Evolutionary conservation across 2,797 vertebrate genomes (phyloP), one percentile per base, ranked within the genome.

Genomic region (Dendrocincla tyrannina): DNA sequence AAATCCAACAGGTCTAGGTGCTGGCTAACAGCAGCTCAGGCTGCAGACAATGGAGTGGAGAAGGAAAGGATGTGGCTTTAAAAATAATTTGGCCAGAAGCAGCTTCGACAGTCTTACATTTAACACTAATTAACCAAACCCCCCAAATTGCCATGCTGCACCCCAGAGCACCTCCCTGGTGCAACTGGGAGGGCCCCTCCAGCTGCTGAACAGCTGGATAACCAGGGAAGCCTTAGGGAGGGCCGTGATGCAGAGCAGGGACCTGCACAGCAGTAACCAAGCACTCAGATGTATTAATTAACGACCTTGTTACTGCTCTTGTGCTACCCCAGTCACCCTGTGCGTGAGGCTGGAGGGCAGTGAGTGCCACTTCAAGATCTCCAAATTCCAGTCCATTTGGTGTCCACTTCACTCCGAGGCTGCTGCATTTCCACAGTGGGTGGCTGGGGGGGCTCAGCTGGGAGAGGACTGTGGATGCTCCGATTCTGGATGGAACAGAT

Each of bases 401-500:
- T 28, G 25, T 8, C 55, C 24, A 0, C 5, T 20, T 30, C 53
- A 30, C 35, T 3, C 53, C 10, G 33, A 16, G 74, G 77, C 73
- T 81, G 53, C 58, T 63, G 87, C 14, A 0, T 11, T 8, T 22
- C 49, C 53, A 27, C 1, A 2, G 27, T 39, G 58, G 37, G 47
- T 9, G 20, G 27, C 52, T 77, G 74, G 64, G 4, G 17, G 2
- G 84, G 69, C 69, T 52, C 82, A 35, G 66, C 60, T 22, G 55
- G 23, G 35, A 16, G 18, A 35, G 67, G 66, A 2, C 16, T 1
- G 25, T 3, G 17, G 37, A 2, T 33, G 39, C 19, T 17, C 73
- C 4, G 7, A 0, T 14, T 73, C 39, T 41, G 67, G n/a, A 8
- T 4, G 7, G 17, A 13, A 7, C 3, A 25, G 42, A 5, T 46